phyloP scores from a whole-genome alignment of 2,888 invertebrate genomes.

The Azorinus chamasolen region DNA sequence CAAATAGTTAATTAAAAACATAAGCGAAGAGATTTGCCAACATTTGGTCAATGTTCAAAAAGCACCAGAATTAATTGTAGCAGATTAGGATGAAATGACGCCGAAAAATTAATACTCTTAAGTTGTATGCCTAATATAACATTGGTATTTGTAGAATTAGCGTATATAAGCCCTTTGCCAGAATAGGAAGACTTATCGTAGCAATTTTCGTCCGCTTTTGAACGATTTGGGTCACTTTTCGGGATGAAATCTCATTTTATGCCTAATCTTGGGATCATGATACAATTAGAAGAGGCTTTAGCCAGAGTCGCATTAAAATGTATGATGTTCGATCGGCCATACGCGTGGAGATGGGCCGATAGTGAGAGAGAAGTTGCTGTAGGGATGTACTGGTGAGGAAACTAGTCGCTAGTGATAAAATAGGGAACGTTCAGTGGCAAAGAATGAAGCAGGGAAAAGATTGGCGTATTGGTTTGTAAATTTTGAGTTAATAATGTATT shows the following conservation, averaged over 20 bases:
- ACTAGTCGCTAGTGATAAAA: too few relatives aligned
- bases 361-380: slow-evolving; percentile 6
- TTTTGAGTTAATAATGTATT: too few relatives aligned
- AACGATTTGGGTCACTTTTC: slow-evolving; percentile 62
- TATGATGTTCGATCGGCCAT: slow-evolving; percentile 58
- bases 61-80: slow-evolving; percentile 51
- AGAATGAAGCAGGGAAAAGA: too few relatives aligned
- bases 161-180: slow-evolving; percentile 48
- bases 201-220: slow-evolving; percentile 34
- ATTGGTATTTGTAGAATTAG: slow-evolving; percentile 53
- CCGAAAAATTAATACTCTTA: slow-evolving; percentile 69
- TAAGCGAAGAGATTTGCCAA: not conserved
- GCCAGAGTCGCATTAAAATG: slow-evolving; percentile 56
- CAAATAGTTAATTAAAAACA: too few relatives aligned
- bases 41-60: not conserved
- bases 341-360: slow-evolving; percentile 4
- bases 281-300: slow-evolving; percentile 64
- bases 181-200: slow-evolving; percentile 38
- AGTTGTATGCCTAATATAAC: slow-evolving; percentile 65
- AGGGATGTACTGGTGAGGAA: too few relatives aligned
- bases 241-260: slow-evolving; percentile 58
- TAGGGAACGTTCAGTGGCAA: too few relatives aligned
- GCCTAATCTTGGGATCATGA: slow-evolving; percentile 51
- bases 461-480: too few relatives aligned
- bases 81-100: slow-evolving; percentile 61